Evolutionary conservation across 2,888 invertebrate species (phyloP).

Genomic region (Aphodius sticticus): DNA sequence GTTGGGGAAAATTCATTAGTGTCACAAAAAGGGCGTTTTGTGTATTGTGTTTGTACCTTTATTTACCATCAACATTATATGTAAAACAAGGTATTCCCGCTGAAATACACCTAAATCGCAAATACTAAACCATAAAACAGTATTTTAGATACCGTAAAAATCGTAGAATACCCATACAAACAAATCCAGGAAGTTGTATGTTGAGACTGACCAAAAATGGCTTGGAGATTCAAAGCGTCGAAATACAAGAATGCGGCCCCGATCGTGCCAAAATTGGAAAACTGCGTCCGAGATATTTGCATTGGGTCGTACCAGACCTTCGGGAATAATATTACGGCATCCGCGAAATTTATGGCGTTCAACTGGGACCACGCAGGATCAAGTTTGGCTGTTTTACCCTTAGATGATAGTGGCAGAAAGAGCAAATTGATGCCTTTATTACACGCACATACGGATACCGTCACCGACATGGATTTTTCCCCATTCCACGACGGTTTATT

Average conservation of each 20-base stretch:
- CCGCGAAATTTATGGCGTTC: constrained; percentile 93
- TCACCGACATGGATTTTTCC: constrained; percentile 94
- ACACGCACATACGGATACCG: constrained; percentile 88
- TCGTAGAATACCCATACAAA: constrained; percentile 10
- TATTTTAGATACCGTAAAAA: not conserved
- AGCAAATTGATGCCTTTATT: constrained; percentile 87
- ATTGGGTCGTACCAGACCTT: constrained; percentile 94
- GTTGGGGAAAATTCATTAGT: constrained; percentile 18
- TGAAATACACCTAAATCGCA: not conserved
- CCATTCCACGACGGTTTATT: constrained; percentile 94
- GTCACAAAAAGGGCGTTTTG: constrained; percentile 23
- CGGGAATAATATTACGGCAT: constrained; percentile 94
- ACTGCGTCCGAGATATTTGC: constrained; percentile 84
- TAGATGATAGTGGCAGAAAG: constrained; percentile 89
- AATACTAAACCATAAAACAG: not conserved
- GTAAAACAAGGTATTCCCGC: constrained; percentile 16
- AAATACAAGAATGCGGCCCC: constrained; percentile 99
- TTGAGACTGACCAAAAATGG: constrained; percentile 66
- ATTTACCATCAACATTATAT: not conserved
- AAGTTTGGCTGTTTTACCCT: constrained; percentile 86
- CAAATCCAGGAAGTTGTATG: constrained; percentile 11
- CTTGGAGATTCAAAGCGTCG: constrained; percentile 96
- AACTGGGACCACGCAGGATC: constrained; percentile 94
- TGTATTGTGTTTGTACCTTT: constrained; percentile 11
- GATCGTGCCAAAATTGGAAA: constrained; percentile 94